phyloP scores from a whole-genome alignment of 2,797 vertebrate species.

The Mormyrus hasselquistii region DNA sequence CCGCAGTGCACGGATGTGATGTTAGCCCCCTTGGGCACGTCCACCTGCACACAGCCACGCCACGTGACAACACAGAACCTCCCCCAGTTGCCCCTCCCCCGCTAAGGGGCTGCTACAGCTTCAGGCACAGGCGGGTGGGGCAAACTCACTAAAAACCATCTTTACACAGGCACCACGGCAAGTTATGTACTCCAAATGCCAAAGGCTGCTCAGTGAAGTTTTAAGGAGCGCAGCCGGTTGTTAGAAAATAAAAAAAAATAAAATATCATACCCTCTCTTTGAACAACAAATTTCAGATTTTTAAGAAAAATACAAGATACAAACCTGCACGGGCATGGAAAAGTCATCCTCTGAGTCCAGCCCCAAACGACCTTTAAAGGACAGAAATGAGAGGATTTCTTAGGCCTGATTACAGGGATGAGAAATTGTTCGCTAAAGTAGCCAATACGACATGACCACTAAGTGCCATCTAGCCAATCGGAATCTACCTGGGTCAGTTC shows the following conservation, averaged over 20 bases:
- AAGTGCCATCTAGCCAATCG: neutral
- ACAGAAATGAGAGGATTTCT: conserved; percentile 13
- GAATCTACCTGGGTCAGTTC: neutral
- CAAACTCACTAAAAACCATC: neutral
- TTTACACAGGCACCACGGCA: neutral
- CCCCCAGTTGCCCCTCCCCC: neutral
- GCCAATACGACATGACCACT: neutral
- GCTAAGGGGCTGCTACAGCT: neutral
- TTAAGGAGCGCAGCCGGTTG: neutral
- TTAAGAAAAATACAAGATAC: conserved; percentile 16
- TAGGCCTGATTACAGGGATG: neutral
- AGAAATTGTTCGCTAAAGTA: neutral
- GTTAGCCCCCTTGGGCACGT: conserved; percentile 79
- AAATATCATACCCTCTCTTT: neutral
- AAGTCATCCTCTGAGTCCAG: conserved; percentile 95
- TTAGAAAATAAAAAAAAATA: neutral
- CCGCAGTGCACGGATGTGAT: conserved; percentile 84
- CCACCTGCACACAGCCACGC: conserved; percentile 65
- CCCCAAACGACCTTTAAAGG: conserved; percentile 79
- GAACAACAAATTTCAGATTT: neutral
- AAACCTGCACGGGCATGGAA: conserved; percentile 85
- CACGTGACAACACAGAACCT: neutral
- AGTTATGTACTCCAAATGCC: neutral
- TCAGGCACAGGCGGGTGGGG: neutral
- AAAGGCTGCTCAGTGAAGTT: neutral